These are phyloP conservation scores for Silurus glanis DNA, from an alignment of 2,113 vertebrate species.

Conservation along the genomic window DNA sequence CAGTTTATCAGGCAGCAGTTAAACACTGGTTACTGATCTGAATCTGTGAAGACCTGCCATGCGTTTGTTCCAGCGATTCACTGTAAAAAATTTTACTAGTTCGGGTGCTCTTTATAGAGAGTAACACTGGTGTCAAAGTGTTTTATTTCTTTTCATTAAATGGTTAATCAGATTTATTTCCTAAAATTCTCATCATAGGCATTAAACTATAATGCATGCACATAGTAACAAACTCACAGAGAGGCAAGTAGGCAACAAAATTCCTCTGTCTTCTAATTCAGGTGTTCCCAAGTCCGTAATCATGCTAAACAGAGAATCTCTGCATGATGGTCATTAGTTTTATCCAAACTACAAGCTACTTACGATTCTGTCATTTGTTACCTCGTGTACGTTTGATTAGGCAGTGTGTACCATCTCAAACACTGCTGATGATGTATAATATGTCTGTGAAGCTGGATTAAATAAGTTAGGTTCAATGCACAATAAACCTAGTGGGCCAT, in stretches of 20 bases:
- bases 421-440: neutral
- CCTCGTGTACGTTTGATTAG: neutral
- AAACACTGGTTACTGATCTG: slow-evolving; percentile 32
- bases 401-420: neutral
- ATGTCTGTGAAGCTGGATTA: neutral
- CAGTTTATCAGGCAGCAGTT: slow-evolving; percentile 41
- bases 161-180: neutral
- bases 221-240: neutral
- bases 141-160: too few relatives aligned
- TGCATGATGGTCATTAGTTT: too few relatives aligned
- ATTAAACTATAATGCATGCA: neutral
- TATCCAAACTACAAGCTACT: neutral
- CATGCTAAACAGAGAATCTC: neutral
- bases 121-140: too few relatives aligned
- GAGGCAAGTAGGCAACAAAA: neutral
- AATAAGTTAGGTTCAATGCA: neutral
- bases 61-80: slow-evolving; percentile 1
- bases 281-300: neutral
- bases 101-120: neutral
- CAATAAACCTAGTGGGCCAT: neutral
- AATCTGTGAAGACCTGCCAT: slow-evolving; percentile 2
- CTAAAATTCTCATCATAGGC: neutral
- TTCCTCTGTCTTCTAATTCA: neutral
- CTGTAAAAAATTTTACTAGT: neutral
- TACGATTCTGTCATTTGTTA: neutral